Evolutionary conservation across 2,113 vertebrate species (phyloP).

Genomic region (Seriola rivoliana): DNA sequence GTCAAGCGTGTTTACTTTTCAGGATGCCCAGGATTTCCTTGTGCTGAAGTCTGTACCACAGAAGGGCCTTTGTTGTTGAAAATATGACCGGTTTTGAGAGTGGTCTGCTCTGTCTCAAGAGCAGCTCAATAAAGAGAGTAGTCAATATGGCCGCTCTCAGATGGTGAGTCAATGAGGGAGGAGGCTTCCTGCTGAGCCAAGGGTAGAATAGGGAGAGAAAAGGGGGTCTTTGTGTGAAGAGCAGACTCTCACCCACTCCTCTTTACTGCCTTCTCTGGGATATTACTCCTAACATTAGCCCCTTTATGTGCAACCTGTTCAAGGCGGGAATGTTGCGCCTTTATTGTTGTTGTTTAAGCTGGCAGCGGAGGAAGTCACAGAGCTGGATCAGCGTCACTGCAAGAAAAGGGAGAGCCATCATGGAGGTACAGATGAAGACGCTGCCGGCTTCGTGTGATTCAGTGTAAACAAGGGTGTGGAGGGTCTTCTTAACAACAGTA

Average conservation of each 20-base stretch:
- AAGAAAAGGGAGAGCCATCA: too few species aligned
- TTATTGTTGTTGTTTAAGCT: too few species aligned
- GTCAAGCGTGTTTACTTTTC: conserved; percentile 20
- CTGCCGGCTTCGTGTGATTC: neutral
- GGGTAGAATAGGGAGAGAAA: conserved; percentile 60
- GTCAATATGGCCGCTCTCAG: conserved; percentile 75
- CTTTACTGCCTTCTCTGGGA: conserved; percentile 28
- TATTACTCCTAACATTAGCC: neutral
- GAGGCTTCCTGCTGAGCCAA: conserved; percentile 72
- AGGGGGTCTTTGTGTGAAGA: conserved; percentile 75
- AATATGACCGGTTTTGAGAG: conserved; percentile 45
- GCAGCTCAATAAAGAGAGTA: conserved; percentile 64
- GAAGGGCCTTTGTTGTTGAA: conserved; percentile 53
- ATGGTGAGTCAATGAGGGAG: conserved; percentile 58
- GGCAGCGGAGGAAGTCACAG: too few species aligned
- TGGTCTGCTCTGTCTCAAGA: conserved; percentile 69
- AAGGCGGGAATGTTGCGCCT: too few species aligned
- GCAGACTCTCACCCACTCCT: conserved; percentile 33
- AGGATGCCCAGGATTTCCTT: conserved; percentile 28
- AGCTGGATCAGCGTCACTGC: too few species aligned
- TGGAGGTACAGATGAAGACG: too few species aligned
- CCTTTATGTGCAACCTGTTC: too few species aligned
- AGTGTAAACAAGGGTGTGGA: neutral
- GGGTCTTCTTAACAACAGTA: neutral
- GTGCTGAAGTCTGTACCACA: conserved; percentile 21